These are phyloP conservation scores for Anoplius nigerrimus DNA, from an alignment of 2,888 invertebrate genomes.

Conservation along the genomic window DNA sequence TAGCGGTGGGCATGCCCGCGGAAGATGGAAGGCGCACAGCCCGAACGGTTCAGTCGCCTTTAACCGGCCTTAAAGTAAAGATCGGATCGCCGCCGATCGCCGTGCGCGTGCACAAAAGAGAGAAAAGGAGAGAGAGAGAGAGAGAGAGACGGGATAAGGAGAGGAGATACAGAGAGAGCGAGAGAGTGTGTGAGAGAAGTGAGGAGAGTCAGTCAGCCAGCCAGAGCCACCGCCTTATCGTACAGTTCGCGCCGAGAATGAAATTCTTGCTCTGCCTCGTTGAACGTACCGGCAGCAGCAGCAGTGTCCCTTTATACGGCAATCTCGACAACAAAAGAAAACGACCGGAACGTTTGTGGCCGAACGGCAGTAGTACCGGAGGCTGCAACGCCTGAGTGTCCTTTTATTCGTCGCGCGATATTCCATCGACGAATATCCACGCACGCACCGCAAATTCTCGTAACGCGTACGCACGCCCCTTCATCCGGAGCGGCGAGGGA, in stretches of 20 bases:
- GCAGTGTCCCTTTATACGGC: constrained; percentile 21
- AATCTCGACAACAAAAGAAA: constrained; percentile 38
- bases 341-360: constrained; percentile 44
- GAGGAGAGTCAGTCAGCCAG: constrained; percentile 39
- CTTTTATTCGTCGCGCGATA: constrained; percentile 5
- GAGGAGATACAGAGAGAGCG: not conserved
- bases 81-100: constrained; percentile 49
- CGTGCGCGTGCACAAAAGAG: constrained; percentile 43
- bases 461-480: not conserved
- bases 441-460: not conserved
- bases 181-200: constrained; percentile 20
- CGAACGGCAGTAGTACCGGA: constrained; percentile 36
- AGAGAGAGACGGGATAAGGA: not conserved
- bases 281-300: constrained; percentile 33
- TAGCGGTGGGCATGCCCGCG: constrained; percentile 59
- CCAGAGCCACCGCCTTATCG: constrained; percentile 42
- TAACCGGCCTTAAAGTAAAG: constrained; percentile 65
- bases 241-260: constrained; percentile 52
- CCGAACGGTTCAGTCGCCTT: constrained; percentile 67
- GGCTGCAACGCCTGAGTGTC: constrained; percentile 35
- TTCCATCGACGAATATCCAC: not conserved
- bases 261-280: constrained; percentile 52
- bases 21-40: constrained; percentile 65
- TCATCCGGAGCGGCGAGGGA: no score
- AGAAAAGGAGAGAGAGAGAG: constrained; percentile 4